These are phyloP conservation scores for Eilema caniola DNA, from an alignment of 2,888 invertebrate genomes.

Conservation along the genomic window DNA sequence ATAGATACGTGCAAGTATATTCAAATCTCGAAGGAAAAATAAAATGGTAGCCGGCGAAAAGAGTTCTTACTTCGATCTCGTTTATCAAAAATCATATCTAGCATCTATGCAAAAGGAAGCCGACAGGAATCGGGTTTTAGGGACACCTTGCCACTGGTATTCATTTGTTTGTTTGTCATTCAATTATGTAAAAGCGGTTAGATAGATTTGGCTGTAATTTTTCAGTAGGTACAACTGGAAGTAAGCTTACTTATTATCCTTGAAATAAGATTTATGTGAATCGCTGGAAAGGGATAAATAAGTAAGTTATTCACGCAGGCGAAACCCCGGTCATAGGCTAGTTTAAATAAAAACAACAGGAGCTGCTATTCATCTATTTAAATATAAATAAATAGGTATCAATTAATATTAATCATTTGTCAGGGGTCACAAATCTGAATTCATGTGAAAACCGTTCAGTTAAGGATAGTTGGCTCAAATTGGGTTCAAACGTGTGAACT, in stretches of 20 bases:
- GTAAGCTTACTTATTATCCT: not conserved
- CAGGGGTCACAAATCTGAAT: conserved; percentile 22
- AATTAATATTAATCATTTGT: conserved; percentile 21
- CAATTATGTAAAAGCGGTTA: not conserved
- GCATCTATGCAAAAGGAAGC: no score
- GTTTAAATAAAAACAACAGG: not conserved
- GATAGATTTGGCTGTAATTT: not conserved
- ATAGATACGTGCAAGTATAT: not conserved
- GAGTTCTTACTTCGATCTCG: no score
- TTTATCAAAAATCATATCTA: no score
- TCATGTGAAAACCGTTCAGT: conserved; percentile 22
- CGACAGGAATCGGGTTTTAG: no score
- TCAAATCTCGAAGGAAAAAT: no score
- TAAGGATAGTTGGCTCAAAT: conserved; percentile 53
- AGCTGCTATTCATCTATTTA: no score
- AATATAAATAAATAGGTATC: not conserved
- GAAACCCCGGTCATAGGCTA: not conserved
- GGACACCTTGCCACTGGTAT: no score
- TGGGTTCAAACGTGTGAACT: conserved; percentile 67
- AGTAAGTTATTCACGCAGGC: not conserved
- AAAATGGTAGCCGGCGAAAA: no score
- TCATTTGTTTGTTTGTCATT: not conserved
- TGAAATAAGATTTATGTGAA: not conserved
- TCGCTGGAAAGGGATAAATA: not conserved
- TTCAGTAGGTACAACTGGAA: not conserved